phyloP scores from a whole-genome alignment of 2,888 invertebrate species.

The Eumacrocentrus americanus region DNA sequence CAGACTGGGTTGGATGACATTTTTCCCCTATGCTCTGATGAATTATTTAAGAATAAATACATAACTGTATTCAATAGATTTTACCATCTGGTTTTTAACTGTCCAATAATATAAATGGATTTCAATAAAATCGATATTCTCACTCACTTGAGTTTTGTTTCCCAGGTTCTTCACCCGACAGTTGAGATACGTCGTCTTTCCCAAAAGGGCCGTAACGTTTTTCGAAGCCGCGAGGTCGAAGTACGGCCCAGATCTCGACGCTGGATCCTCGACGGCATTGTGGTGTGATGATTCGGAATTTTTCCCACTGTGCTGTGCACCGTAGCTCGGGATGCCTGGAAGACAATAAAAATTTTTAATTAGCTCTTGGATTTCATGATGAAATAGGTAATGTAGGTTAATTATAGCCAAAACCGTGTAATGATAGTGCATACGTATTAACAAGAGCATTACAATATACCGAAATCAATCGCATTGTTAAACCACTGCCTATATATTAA shows the following conservation, averaged over 20 bases:
- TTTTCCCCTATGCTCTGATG: no score
- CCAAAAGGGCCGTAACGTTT: constrained; percentile 82
- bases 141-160: constrained; percentile 82
- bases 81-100: no score
- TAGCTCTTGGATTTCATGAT: neutral
- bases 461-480: no score
- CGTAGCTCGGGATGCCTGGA: constrained; percentile 52
- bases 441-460: no score
- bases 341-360: constrained; percentile 27
- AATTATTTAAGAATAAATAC: no score
- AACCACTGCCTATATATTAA: no score
- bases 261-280: constrained; percentile 59
- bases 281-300: constrained; percentile 52
- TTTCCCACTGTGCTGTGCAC: constrained; percentile 51
- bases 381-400: neutral
- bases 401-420: neutral
- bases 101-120: no score
- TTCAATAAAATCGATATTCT: no score
- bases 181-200: constrained; percentile 88
- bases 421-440: no score
- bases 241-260: constrained; percentile 72
- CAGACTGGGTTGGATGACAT: no score
- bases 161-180: constrained; percentile 90
- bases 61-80: no score
- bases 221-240: constrained; percentile 77